Evolutionary conservation across 2,113 vertebrate species (phyloP).

Genomic region (Hirundichthys speculiger): DNA sequence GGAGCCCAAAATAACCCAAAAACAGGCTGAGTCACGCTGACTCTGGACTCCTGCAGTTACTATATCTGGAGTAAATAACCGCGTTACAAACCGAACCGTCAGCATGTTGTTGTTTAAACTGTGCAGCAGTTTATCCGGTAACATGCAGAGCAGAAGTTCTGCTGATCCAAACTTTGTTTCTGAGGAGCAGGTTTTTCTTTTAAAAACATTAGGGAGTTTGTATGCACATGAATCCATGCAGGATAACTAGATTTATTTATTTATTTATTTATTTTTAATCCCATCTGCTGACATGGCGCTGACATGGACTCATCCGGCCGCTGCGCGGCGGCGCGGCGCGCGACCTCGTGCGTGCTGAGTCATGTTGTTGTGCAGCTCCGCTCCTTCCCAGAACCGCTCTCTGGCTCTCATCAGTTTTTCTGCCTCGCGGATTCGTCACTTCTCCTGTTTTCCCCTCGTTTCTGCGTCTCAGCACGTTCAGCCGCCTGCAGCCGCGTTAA

Average conservation of each 20-base stretch:
- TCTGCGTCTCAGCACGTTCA: slow-evolving; percentile 29
- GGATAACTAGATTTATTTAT: too few relatives aligned
- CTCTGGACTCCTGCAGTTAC: slow-evolving; percentile 6
- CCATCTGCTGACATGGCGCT: too few relatives aligned
- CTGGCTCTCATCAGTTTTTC: slow-evolving; percentile 28
- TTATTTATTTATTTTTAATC: too few relatives aligned
- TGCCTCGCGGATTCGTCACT: slow-evolving; percentile 4
- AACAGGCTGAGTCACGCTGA: slow-evolving; percentile 14
- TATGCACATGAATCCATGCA: too few relatives aligned
- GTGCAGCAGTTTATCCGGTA: background rate
- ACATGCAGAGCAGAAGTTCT: too few relatives aligned
- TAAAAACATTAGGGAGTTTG: too few relatives aligned
- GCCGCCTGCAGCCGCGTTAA: background rate
- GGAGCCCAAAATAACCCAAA: slow-evolving; percentile 7
- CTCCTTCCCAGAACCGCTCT: slow-evolving; percentile 25
- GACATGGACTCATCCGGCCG: too few relatives aligned
- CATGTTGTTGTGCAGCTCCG: slow-evolving; percentile 36
- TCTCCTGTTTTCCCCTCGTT: slow-evolving; percentile 11
- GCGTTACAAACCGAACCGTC: background rate
- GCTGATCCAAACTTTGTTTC: too few relatives aligned
- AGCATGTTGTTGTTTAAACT: background rate
- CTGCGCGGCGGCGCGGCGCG: too few relatives aligned
- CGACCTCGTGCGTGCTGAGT: too few relatives aligned
- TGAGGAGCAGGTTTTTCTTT: too few relatives aligned
- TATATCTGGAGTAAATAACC: background rate